phyloP scores from a whole-genome alignment of 2,113 vertebrate genomes.

The Halcyon malimbica region DNA sequence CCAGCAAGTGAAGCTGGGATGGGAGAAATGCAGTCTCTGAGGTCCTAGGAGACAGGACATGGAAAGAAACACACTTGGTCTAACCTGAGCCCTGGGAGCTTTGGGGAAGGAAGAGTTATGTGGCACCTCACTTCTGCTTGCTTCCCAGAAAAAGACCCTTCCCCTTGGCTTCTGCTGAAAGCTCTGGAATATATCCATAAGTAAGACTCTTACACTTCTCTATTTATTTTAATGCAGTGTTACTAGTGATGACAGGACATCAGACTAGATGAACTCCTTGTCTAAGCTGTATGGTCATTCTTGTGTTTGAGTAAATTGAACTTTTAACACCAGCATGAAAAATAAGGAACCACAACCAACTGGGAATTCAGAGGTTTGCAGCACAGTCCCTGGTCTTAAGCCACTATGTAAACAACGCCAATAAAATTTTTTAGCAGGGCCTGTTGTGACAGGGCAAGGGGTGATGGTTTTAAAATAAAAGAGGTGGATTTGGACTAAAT shows the following conservation, averaged over 20 bases:
- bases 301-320: background rate
- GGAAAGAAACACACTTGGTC: background rate
- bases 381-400: background rate
- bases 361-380: background rate
- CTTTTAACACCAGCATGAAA: background rate
- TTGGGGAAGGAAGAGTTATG: background rate
- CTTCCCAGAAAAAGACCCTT: background rate
- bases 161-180: background rate
- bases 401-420: background rate
- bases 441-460: too few relatives aligned
- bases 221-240: background rate
- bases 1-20: too few relatives aligned
- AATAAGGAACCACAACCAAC: background rate
- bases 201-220: background rate
- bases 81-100: background rate
- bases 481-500: background rate
- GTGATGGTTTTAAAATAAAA: too few relatives aligned
- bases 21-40: fast-evolving
- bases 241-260: background rate
- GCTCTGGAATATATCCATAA: fast-evolving
- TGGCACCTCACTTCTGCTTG: background rate
- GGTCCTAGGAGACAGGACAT: background rate
- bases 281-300: background rate
- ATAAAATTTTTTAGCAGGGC: background rate
- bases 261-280: background rate